Evolutionary conservation across 1,140 invertebrate species (phyloP), one percentile per base, ranked within the genome.

Genomic region (Eumeta japonica): DNA sequence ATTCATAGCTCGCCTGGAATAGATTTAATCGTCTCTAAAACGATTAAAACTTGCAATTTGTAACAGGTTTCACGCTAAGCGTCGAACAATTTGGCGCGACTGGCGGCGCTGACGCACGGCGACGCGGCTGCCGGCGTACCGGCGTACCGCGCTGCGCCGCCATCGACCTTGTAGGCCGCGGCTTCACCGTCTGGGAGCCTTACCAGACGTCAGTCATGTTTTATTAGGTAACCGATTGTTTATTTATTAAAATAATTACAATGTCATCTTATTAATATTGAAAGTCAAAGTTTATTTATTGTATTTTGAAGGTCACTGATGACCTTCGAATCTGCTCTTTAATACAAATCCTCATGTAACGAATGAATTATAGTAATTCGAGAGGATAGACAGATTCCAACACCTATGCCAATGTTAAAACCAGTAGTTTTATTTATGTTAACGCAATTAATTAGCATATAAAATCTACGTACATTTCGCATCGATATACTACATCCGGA

Each of bases 151-250:
- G 96, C 11, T 75, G 96, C 43, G 95, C 97, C 11, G 94, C 97
- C 2, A 96, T 99, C 29, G 97, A 99, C 81, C 79, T 99, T 31
- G 86, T 96, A 43, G 90, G 97, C 1, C 81, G 96, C 31, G 97
- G 97, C 16, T 99, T 99, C 64, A 94, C 92, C 0, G 93, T 98
- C 0, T 99, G 97, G 97, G 95, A 99, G 67, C 94, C 95, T 0
- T 97, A 98, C 70, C 65, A 13, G 96, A 99, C 72, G 94, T 98
- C 31, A 95, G 94, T 18, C 93, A 93, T 72, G 89, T 97, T 16
- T 70, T 97, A 13, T 74, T 95, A 1, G 81, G 81, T 74, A n/a
- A n/a, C n/a, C n/a, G n/a, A n/a, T n/a, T n/a, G n/a, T n/a, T 10
- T 37, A 13, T 37, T 29, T 31, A n/a, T 31, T 9, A 5, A 31